Percentiles rank a stretch among this genome's conserved stretches.
phyloP scores from a whole-genome alignment of 2,113 vertebrate species.

The Haplochromis burtoni region DNA sequence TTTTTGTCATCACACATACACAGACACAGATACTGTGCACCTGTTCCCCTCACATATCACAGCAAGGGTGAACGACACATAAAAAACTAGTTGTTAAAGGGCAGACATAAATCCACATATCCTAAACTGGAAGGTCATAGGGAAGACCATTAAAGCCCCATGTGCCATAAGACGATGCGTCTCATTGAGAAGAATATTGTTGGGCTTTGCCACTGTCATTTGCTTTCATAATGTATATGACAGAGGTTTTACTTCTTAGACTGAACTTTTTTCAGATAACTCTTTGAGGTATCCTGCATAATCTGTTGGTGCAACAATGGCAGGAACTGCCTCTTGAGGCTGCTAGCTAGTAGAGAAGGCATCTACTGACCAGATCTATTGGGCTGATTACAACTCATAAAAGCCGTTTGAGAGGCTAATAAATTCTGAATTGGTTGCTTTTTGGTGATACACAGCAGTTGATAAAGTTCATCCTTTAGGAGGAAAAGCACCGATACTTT shows the following conservation, averaged over 20 bases:
- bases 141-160: background rate
- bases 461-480: background rate
- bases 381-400: background rate
- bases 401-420: background rate
- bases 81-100: constrained; percentile 14
- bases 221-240: background rate
- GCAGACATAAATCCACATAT: constrained; percentile 20
- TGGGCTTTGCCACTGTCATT: background rate
- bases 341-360: background rate
- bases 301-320: background rate
- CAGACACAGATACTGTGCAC: background rate
- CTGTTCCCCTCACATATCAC: background rate
- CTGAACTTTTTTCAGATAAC: background rate
- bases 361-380: background rate
- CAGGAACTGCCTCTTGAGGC: background rate
- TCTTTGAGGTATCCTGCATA: background rate
- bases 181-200: background rate
- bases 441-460: background rate
- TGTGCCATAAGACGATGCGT: background rate
- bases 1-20: background rate
- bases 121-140: background rate
- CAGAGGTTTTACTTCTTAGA: background rate
- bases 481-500: background rate
- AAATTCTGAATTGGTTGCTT: background rate
- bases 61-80: background rate